Evolutionary conservation across 2,113 vertebrate genomes (phyloP).

Genomic region (Catharus fuscescens): DNA sequence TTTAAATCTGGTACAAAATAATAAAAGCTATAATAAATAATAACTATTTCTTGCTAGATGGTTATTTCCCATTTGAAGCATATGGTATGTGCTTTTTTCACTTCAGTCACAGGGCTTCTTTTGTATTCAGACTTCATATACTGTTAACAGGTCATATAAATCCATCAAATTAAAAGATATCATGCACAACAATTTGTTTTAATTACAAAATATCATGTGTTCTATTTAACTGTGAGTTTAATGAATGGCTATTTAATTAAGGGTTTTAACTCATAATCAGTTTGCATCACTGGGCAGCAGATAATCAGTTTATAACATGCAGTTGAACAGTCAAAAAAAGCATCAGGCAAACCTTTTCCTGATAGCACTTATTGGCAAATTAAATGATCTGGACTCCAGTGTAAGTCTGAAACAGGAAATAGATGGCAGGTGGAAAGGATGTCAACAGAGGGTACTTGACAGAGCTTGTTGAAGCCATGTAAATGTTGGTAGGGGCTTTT

Average conservation of each 20-base stretch:
- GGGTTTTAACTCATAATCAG: slow-evolving; percentile 63
- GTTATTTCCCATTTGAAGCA: neutral
- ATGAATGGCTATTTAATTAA: slow-evolving; percentile 69
- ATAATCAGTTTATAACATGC: slow-evolving; percentile 41
- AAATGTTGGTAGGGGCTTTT: neutral
- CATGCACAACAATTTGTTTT: slow-evolving; percentile 54
- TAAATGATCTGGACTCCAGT: neutral
- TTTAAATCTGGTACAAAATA: neutral
- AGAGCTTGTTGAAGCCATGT: neutral
- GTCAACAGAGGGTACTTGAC: neutral
- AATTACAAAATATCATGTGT: slow-evolving; percentile 40
- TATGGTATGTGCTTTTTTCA: neutral
- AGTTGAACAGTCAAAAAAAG: slow-evolving; percentile 20
- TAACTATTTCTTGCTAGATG: neutral
- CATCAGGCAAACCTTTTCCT: neutral
- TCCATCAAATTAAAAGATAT: slow-evolving; percentile 46
- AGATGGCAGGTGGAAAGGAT: neutral
- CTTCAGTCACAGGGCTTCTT: neutral
- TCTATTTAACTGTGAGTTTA: slow-evolving; percentile 29
- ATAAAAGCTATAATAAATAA: neutral
- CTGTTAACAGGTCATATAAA: slow-evolving; percentile 53
- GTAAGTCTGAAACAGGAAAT: neutral
- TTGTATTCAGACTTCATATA: neutral
- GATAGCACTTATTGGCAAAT: neutral
- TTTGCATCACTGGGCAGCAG: slow-evolving; percentile 47